Evolutionary conservation across 2,797 vertebrate genomes (phyloP).

Genomic region (Lagocephalus sceleratus): DNA sequence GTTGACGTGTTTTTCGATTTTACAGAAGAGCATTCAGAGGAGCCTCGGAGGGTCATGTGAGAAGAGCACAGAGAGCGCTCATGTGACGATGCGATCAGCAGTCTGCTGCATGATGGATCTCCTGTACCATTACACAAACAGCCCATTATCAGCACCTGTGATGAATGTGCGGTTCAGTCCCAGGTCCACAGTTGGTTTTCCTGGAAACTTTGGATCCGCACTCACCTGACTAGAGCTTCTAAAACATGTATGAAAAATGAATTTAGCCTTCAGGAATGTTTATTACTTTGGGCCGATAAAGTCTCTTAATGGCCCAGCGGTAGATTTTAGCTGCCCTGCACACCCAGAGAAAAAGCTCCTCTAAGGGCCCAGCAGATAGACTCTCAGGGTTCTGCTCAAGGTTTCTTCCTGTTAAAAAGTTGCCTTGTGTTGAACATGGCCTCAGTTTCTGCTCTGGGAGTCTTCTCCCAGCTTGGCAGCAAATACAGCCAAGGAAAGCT

Average conservation of each 20-base stretch:
- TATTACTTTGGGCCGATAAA: too few species aligned
- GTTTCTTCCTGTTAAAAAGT: too few species aligned
- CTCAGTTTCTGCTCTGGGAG: not conserved
- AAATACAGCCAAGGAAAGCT: not conserved
- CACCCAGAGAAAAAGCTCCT: slow-evolving; percentile 10
- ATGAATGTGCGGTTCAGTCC: slow-evolving; percentile 28
- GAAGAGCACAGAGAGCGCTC: slow-evolving; percentile 19
- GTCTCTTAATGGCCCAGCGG: too few species aligned
- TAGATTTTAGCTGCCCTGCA: too few species aligned
- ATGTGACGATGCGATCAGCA: slow-evolving; percentile 21
- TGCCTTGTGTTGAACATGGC: too few species aligned
- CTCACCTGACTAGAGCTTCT: slow-evolving; percentile 27
- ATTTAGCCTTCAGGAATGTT: too few species aligned
- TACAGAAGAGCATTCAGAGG: not conserved
- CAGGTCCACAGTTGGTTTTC: slow-evolving; percentile 22
- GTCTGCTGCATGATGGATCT: slow-evolving; percentile 39
- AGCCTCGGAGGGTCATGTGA: slow-evolving; percentile 18
- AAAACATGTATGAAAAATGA: not conserved
- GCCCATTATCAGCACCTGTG: slow-evolving; percentile 43
- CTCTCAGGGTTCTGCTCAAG: too few species aligned
- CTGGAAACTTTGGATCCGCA: slow-evolving; percentile 26
- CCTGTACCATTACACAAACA: slow-evolving; percentile 46
- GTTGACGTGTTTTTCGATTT: too few species aligned
- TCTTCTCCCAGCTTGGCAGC: slow-evolving; percentile 1
- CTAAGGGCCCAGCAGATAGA: too few species aligned